Evolutionary conservation across 2,797 vertebrate genomes (phyloP).

Genomic region (Bryconaethiops microstoma): DNA sequence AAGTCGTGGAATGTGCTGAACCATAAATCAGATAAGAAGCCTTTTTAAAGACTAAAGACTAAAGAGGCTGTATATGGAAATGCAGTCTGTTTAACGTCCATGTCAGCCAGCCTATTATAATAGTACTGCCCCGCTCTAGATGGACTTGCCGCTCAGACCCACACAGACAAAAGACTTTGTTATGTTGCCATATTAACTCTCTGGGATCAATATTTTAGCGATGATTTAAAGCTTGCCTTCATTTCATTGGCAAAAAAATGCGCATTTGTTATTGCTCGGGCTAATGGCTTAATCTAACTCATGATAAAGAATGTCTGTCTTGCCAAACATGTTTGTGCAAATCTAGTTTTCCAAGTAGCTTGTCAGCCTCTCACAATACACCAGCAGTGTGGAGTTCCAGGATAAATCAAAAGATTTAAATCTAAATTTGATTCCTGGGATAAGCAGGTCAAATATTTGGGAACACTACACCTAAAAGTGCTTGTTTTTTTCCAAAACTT

Average conservation of each 20-base stretch:
- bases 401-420: not conserved
- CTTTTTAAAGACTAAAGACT: slow-evolving; percentile 24
- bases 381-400: not conserved
- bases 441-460: no score
- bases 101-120: slow-evolving; percentile 28
- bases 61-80: slow-evolving; percentile 29
- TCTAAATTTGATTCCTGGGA: no score
- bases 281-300: slow-evolving; percentile 61
- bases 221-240: slow-evolving; percentile 48
- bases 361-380: slow-evolving; percentile 31
- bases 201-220: slow-evolving; percentile 54
- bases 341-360: slow-evolving; percentile 2
- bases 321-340: slow-evolving; percentile 32
- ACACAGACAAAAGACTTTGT: slow-evolving; percentile 40
- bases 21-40: slow-evolving; percentile 40
- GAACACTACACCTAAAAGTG: no score
- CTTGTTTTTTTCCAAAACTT: no score
- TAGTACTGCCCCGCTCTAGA: slow-evolving; percentile 27
- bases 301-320: slow-evolving; percentile 53
- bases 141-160: slow-evolving; percentile 35
- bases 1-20: slow-evolving; percentile 9
- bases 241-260: slow-evolving; percentile 45
- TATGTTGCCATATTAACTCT: slow-evolving; percentile 47
- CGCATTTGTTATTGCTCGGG: slow-evolving; percentile 54
- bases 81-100: slow-evolving; percentile 36